phyloP scores from a whole-genome alignment of 2,113 vertebrate species.

The Bufo gargarizans region DNA sequence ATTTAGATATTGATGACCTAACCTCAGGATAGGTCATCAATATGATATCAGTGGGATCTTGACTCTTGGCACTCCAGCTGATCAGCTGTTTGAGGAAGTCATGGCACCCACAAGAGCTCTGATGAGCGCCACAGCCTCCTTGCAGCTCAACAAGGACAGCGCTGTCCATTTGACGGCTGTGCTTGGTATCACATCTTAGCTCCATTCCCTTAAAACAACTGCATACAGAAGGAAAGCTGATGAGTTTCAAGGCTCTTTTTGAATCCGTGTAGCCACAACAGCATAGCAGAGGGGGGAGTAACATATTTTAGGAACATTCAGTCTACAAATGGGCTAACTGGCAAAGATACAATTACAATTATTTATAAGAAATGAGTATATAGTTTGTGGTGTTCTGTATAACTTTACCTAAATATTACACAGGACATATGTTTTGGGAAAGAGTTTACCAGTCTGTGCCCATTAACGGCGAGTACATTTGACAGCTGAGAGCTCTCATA shows the following conservation, averaged over 20 bases:
- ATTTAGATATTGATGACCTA: no score
- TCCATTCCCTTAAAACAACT: not conserved
- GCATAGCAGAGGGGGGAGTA: not conserved
- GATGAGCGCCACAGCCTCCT: no score
- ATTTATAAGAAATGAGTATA: not conserved
- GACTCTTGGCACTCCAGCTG: no score
- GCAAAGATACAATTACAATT: not conserved
- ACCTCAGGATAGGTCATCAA: no score
- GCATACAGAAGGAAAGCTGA: not conserved
- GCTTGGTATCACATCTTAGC: no score
- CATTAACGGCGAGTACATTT: constrained; percentile 14
- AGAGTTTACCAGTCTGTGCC: not conserved
- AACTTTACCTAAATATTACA: not conserved
- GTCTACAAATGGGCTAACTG: constrained; percentile 7
- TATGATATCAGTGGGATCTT: no score
- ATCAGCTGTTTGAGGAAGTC: no score
- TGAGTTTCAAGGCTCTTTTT: not conserved
- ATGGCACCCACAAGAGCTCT: no score
- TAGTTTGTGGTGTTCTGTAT: constrained; percentile 6
- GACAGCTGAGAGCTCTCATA: constrained; percentile 5
- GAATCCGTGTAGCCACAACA: not conserved
- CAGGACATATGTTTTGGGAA: not conserved
- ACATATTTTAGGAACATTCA: constrained; percentile 6
- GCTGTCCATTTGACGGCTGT: no score
- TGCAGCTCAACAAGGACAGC: no score